Conservation (phyloP, 1,140 invertebrate genomes). For the Diachasmimorpha longicaudata region DNA sequence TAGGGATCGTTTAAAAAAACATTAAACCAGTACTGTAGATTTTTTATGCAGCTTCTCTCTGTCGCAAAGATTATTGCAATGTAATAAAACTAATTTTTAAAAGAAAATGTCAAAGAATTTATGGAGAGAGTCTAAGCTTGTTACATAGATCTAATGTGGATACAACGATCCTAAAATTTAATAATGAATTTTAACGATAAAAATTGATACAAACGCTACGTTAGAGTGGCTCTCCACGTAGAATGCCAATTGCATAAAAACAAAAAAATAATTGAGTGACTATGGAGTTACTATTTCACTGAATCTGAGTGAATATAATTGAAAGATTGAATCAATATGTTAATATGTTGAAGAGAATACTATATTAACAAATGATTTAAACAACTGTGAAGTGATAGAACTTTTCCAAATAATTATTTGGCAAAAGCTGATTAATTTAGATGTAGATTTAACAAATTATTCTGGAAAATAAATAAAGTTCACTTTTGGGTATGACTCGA, state of each 20-base stretch:
- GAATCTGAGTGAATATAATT: background rate
- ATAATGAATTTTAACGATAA: background rate
- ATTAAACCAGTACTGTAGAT: constrained; percentile 5
- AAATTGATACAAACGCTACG: constrained; percentile 13
- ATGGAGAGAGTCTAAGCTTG: constrained; percentile 1
- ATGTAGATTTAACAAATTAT: background rate
- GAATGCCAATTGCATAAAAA: constrained; percentile 25
- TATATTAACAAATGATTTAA: constrained; percentile 7
- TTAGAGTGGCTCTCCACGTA: constrained; percentile 23
- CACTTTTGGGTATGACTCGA: background rate
- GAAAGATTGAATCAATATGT: background rate
- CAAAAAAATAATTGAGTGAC: background rate
- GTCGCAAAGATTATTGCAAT: constrained; percentile 5
- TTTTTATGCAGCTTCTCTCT: constrained; percentile 17
- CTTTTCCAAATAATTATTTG: constrained; percentile 8
- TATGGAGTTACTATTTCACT: constrained; percentile 11
- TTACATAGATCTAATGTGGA: constrained; percentile 7
- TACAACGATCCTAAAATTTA: constrained; percentile 15
- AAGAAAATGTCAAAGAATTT: constrained; percentile 1
- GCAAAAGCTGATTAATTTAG: constrained; percentile 11
- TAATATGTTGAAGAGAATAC: background rate
- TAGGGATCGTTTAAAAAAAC: background rate
- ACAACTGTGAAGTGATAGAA: constrained; percentile 4
- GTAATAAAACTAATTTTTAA: constrained; percentile 4
- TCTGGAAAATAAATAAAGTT: background rate